A percentile compares a stretch with the other conserved stretches of the same genome.
Evolutionary conservation across 2,888 invertebrate genomes (phyloP).

Genomic region (Clusia tigrina): DNA sequence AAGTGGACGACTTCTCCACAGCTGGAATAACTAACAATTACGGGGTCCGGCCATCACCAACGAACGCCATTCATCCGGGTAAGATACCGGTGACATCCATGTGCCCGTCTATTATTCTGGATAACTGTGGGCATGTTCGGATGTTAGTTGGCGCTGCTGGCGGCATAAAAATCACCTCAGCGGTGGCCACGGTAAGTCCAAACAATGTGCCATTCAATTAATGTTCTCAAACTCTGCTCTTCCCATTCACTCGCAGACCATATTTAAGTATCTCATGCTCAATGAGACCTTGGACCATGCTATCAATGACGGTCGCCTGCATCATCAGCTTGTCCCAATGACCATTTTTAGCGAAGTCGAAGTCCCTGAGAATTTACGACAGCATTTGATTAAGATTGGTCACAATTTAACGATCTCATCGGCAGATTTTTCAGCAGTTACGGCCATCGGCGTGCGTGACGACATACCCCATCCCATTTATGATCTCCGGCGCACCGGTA

Average conservation of each 20-base stretch:
- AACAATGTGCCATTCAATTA: too few species aligned
- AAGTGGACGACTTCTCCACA: slow-evolving; percentile 96
- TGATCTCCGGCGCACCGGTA: slow-evolving; percentile 66
- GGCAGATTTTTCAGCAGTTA: slow-evolving; percentile 69
- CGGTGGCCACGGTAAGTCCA: slow-evolving; percentile 73
- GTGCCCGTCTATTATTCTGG: slow-evolving; percentile 82
- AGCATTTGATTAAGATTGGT: slow-evolving; percentile 52
- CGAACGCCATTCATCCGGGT: slow-evolving; percentile 83
- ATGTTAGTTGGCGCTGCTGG: slow-evolving; percentile 87
- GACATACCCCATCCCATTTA: slow-evolving; percentile 57
- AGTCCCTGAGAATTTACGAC: slow-evolving; percentile 65
- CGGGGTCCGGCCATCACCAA: slow-evolving; percentile 80
- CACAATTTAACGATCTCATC: slow-evolving; percentile 55
- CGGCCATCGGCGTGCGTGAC: slow-evolving; percentile 65
- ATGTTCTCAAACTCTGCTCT: too few species aligned
- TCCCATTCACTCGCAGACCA: slow-evolving; percentile 70
- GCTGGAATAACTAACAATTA: slow-evolving; percentile 79
- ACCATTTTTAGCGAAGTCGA: slow-evolving; percentile 72
- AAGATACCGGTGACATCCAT: slow-evolving; percentile 91
- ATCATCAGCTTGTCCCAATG: slow-evolving; percentile 89
- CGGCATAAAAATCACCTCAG: slow-evolving; percentile 88
- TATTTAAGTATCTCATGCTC: slow-evolving; percentile 73
- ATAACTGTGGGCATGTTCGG: slow-evolving; percentile 70
- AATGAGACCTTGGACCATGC: slow-evolving; percentile 72
- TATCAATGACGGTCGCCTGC: slow-evolving; percentile 76